These are phyloP conservation scores for Cuniculus paca DNA, from an alignment of 2,797 vertebrate species.

Conservation along the genomic window DNA sequence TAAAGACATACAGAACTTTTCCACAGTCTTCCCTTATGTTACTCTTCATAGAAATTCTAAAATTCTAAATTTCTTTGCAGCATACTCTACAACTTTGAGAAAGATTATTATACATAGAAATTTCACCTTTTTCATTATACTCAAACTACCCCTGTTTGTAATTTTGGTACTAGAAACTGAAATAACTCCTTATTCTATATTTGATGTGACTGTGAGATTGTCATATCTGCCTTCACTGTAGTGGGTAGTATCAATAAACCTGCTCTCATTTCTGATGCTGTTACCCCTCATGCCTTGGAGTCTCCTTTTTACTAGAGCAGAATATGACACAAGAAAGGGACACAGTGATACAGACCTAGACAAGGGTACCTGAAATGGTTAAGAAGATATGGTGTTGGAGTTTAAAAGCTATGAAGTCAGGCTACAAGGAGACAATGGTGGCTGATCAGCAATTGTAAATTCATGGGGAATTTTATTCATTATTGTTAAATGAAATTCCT, in stretches of 20 bases:
- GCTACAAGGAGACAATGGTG: neutral
- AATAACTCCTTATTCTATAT: neutral
- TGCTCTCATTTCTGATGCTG: neutral
- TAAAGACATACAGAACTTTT: slow-evolving; percentile 15
- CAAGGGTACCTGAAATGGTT: neutral
- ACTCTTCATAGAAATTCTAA: slow-evolving; percentile 21
- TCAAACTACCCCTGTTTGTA: neutral
- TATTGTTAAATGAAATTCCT: slow-evolving; percentile 59
- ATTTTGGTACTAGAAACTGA: slow-evolving; percentile 28
- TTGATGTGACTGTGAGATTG: neutral
- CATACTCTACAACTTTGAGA: neutral
- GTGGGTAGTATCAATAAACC: neutral
- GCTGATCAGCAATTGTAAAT: slow-evolving; percentile 29
- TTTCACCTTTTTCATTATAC: neutral
- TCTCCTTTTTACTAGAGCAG: slow-evolving; percentile 19
- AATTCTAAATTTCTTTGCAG: neutral
- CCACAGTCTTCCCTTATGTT: neutral
- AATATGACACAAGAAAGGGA: slow-evolving; percentile 11
- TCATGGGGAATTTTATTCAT: neutral
- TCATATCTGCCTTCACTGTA: neutral
- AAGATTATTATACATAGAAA: slow-evolving; percentile 16
- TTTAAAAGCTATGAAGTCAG: neutral
- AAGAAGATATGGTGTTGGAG: neutral
- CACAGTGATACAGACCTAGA: neutral
- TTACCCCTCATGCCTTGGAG: neutral